Conservation (phyloP, 2,113 vertebrate genomes). For the Procavia capensis region DNA sequence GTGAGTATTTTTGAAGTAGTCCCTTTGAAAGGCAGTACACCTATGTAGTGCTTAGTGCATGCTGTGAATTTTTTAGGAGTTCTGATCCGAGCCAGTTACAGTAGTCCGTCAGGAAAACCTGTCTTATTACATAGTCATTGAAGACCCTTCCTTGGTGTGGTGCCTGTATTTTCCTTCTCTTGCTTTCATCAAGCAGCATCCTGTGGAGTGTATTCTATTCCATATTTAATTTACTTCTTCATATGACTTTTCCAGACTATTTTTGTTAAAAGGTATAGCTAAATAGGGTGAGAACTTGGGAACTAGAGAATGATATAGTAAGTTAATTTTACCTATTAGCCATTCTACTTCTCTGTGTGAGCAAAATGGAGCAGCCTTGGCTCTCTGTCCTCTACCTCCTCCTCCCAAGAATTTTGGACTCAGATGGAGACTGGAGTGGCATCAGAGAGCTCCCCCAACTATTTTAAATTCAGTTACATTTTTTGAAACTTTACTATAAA, state of each 20-base stretch:
- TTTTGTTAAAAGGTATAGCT: not conserved
- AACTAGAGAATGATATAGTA: not conserved
- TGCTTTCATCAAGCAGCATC: not conserved
- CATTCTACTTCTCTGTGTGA: not conserved
- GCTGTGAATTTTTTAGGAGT: not conserved
- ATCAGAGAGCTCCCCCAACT: not conserved
- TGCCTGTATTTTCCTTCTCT: not conserved
- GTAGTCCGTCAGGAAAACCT: not conserved
- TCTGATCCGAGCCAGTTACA: not conserved
- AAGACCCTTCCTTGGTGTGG: not conserved
- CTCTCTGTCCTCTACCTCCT: not conserved
- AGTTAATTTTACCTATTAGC: not conserved
- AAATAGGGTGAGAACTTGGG: not conserved
- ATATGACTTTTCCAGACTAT: not conserved
- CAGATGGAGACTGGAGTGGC: not conserved
- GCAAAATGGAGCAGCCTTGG: not conserved
- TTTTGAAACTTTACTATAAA: not conserved
- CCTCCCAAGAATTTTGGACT: not conserved
- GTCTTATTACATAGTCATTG: not conserved
- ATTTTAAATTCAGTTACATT: not conserved
- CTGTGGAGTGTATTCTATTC: not conserved
- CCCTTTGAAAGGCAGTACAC: not conserved
- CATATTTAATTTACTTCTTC: not conserved
- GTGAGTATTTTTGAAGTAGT: slow-evolving; percentile 4
- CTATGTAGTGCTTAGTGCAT: not conserved